phyloP scores from a whole-genome alignment of 2,888 invertebrate species.

The Papilio demoleus region DNA sequence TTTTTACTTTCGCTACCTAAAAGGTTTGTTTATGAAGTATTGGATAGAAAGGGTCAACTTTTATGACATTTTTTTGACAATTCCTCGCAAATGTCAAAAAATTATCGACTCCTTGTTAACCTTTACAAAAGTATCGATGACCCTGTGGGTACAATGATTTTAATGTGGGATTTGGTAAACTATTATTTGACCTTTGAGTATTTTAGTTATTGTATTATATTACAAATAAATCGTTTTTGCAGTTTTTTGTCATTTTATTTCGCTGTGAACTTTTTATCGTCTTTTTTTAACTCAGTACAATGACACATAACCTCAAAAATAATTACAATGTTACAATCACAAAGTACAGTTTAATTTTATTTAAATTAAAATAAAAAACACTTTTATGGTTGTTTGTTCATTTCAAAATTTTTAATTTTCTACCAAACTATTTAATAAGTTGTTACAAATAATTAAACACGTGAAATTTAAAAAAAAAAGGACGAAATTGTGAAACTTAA shows the following conservation, averaged over 20 bases:
- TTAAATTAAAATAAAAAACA: background rate
- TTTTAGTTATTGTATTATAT: slow-evolving; percentile 11
- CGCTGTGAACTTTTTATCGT: slow-evolving; percentile 7
- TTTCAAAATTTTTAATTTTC: too few species aligned
- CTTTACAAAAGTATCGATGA: slow-evolving; percentile 56
- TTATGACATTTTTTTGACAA: slow-evolving; percentile 53
- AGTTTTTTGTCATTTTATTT: background rate
- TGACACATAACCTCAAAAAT: too few species aligned
- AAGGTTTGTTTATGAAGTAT: slow-evolving; percentile 67
- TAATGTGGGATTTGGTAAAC: slow-evolving; percentile 49
- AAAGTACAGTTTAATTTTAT: too few species aligned
- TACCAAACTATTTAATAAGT: too few species aligned
- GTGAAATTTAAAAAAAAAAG: background rate
- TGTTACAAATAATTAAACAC: background rate
- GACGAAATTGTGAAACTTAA: background rate
- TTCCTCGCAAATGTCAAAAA: slow-evolving; percentile 53
- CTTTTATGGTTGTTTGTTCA: too few species aligned
- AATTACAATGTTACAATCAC: too few species aligned
- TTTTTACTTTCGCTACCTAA: slow-evolving; percentile 60
- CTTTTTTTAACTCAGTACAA: too few species aligned
- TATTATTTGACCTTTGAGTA: slow-evolving; percentile 50
- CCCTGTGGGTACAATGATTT: slow-evolving; percentile 52
- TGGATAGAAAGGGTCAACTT: slow-evolving; percentile 74
- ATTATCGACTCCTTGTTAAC: slow-evolving; percentile 64
- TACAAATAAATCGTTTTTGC: slow-evolving; percentile 28